These are phyloP conservation scores for Lineus longissimus DNA, from an alignment of 1,140 invertebrate genomes.

Conservation along the genomic window DNA sequence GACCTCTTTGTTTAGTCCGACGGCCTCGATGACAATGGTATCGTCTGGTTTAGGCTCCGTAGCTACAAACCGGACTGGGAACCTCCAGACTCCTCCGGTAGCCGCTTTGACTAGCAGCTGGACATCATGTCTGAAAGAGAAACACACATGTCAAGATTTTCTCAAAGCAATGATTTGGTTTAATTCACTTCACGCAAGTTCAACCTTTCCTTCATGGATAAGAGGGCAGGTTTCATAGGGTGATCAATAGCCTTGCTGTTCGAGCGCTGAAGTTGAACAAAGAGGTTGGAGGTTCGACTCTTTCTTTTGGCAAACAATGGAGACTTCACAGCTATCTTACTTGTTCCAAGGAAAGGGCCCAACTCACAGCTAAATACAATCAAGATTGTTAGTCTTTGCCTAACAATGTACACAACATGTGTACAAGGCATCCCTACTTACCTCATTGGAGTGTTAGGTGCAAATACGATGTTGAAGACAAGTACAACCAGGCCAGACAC, in stretches of 20 bases:
- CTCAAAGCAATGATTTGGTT: too few species aligned
- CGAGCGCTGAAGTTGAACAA: not conserved
- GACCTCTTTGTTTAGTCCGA: slow-evolving; percentile 44
- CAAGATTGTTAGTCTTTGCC: too few species aligned
- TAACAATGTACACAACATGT: too few species aligned
- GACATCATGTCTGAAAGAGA: slow-evolving; percentile 36
- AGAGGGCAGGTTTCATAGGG: not conserved
- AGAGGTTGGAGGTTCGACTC: too few species aligned
- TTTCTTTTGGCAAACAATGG: too few species aligned
- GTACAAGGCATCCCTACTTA: too few species aligned
- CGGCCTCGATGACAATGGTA: slow-evolving; percentile 44
- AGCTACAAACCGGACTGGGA: slow-evolving; percentile 48
- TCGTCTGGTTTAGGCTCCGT: slow-evolving; percentile 50
- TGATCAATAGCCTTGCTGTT: not conserved
- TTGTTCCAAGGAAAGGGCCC: too few species aligned
- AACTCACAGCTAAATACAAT: too few species aligned
- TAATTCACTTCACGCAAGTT: too few species aligned
- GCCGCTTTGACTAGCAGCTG: slow-evolving; percentile 40
- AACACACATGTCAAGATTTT: not conserved
- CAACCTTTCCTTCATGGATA: not conserved
- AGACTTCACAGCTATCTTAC: too few species aligned
- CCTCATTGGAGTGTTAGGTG: slow-evolving; percentile 48
- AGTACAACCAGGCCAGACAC: slow-evolving; percentile 43
- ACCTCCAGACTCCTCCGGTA: slow-evolving; percentile 51
- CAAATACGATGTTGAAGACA: slow-evolving; percentile 46